Evolutionary conservation across 2,888 invertebrate species (phyloP), one percentile per base, ranked within the genome.

Genomic region (Chouioia cunea): DNA sequence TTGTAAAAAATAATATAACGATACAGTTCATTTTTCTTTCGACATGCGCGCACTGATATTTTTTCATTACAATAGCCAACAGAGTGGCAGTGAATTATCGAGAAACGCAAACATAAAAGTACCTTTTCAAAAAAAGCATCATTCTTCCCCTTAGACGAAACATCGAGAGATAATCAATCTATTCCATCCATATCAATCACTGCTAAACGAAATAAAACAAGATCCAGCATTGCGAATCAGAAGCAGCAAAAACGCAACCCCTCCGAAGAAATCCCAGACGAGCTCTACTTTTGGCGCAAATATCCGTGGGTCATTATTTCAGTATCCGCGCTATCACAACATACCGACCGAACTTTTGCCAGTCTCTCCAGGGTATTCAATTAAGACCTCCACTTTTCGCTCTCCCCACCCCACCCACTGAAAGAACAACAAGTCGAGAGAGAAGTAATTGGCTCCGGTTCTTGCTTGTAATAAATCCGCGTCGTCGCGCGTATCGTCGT

Each of bases 391-490:
- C n/a, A n/a, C n/a, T n/a, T n/a, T n/a, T 36, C 36, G 36, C 36
- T 36, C 3, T 6, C 27, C 27, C 27, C 27, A 2, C 27, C 48
- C 48, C n/a, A 10, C 36, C 47, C 52, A 15, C 54, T 50, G 53
- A 65, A 72, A 69, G 65, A 69, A 72, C 62, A 69, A 69, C 68
- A 65, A 22, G 20, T 20, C 20, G 16, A 52, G 52, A 52, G n/a
- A 70, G 66, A 66, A 72, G 77, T 79, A 80, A 80, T 80, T 79
- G 77, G 75, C 76, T 76, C 69, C 65, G 36, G 36, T 12, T 80
- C 76, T 76, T 6, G 71, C 62, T 36, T 57, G 73, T 74, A 75
- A 77, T 79, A 78, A 80, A 80, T 79, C 76, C 76, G 75, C 74
- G 76, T 75, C 73, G 70, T 6, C 27, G 27, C 27, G 4, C 3